Conservation (phyloP, 2,113 vertebrate genomes). For the Piprites chloris region DNA sequence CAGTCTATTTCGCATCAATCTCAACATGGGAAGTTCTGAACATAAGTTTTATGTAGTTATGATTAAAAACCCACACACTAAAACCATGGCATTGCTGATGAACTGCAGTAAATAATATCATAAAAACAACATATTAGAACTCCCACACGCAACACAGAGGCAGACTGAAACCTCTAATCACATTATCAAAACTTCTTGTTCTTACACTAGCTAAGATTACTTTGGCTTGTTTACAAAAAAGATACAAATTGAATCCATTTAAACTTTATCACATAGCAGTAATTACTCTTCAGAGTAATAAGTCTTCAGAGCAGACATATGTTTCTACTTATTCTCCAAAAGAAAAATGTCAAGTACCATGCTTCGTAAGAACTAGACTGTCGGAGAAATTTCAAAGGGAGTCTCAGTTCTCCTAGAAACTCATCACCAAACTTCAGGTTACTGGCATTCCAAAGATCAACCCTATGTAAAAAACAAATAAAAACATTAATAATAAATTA, state of each 20-base stretch:
- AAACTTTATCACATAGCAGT: constrained; percentile 33
- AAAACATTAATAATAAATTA: not conserved
- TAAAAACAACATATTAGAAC: not conserved
- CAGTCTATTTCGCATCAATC: not conserved
- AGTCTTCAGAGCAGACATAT: constrained; percentile 3
- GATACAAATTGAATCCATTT: constrained; percentile 17
- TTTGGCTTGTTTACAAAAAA: constrained; percentile 41
- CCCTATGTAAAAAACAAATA: constrained; percentile 71
- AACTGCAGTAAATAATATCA: constrained; percentile 15
- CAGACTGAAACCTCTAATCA: not conserved
- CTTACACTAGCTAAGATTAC: constrained; percentile 35
- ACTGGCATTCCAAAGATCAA: constrained; percentile 97
- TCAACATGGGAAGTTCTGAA: not conserved
- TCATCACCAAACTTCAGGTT: constrained; percentile 98
- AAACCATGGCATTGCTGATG: not conserved
- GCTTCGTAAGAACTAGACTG: constrained; percentile 89
- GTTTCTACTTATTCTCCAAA: constrained; percentile 35
- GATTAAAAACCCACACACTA: not conserved
- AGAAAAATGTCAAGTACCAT: constrained; percentile 80
- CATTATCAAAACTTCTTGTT: constrained; percentile 20
- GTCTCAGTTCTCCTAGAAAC: constrained; percentile 91
- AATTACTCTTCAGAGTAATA: constrained; percentile 48
- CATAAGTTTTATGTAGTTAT: not conserved
- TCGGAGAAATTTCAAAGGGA: constrained; percentile 87
- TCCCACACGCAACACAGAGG: not conserved